Base-by-base conservation (phyloP, 1,140 invertebrate species). In the Drosophila quadrilineata region DNA sequence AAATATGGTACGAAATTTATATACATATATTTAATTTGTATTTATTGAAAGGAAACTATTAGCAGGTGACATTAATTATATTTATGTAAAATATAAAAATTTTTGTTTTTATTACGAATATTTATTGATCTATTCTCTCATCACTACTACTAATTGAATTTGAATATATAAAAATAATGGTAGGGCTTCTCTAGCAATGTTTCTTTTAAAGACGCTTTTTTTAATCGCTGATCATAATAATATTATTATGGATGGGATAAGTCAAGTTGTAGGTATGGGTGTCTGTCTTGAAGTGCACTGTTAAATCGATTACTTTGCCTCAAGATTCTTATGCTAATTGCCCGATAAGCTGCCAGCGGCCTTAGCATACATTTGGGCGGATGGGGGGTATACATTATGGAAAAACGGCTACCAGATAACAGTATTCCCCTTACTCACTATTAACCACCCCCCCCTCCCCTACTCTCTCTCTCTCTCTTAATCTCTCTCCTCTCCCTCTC, bases 281-380 rank as follows among this genome's bases (percentile, higher is more conserved):
- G 24, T 17, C 5, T 16, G 26, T 6, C 52, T 43, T 54, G 9
- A 43, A 33, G 43, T 17, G 17, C 17, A 12, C 31, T 16, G 26
- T 50, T 26, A 36, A 66, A 52, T 60, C 46, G 63, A 66, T 59
- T 45, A 45, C 8, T 43, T 21, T 26, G 46, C 45, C 21, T 22
- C 5, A 17, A 50, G 63, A 66, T 46, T 63, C 64, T 76, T 77
- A 76, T 76, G 74, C 68, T 76, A 76, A 77, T 77, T 76, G 74
- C 22, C 26, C 43, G 74, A 76, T 76, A 76, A 77, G 71, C 70
- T 54, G 38, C 21, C 6, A 31, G 46, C 35, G 17, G 3, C 6
- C 24, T 50, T 50, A 38, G 54, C 62, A 66, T 52, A 52, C 17
- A 57, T 40, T 54, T 38, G 16, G 16, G 26, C 14, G 6, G 14